These are phyloP conservation scores for Alligator sinensis DNA, from an alignment of 2,113 vertebrate species.

Conservation along the genomic window DNA sequence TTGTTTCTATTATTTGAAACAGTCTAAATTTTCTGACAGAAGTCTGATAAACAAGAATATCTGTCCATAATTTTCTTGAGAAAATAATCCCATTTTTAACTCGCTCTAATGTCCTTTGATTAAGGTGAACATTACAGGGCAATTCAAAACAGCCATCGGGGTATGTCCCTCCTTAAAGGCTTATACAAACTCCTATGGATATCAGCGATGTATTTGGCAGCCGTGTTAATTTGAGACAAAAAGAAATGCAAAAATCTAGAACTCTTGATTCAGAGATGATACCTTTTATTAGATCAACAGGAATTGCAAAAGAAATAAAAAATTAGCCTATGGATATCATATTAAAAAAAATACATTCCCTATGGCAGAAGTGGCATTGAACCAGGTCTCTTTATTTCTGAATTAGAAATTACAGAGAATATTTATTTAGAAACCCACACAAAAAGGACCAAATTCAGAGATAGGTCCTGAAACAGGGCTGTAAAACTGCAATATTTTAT, in stretches of 20 bases:
- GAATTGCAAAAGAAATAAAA: too few relatives aligned
- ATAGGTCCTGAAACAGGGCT: neutral
- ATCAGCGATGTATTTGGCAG: neutral
- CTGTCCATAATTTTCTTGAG: neutral
- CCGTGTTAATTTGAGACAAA: too few relatives aligned
- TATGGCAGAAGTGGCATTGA: neutral
- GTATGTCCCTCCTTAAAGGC: neutral
- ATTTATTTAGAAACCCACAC: neutral
- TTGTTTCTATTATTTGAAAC: neutral
- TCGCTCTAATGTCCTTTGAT: neutral
- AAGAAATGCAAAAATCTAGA: too few relatives aligned
- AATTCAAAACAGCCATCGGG: neutral
- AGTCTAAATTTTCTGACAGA: neutral
- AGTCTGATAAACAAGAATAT: neutral
- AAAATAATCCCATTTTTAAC: neutral
- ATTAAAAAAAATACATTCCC: neutral
- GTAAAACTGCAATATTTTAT: slow-evolving; percentile 61
- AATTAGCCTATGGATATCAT: too few relatives aligned
- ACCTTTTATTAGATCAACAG: too few relatives aligned
- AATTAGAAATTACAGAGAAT: neutral
- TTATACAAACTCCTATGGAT: neutral
- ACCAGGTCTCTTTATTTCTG: neutral
- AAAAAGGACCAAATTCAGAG: neutral
- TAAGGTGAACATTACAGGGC: fast-evolving
- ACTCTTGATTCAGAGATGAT: too few relatives aligned